Evolutionary conservation across 2,888 invertebrate genomes (phyloP), one percentile per base, ranked within the genome.

Genomic region (Drosophila flavopinicola): DNA sequence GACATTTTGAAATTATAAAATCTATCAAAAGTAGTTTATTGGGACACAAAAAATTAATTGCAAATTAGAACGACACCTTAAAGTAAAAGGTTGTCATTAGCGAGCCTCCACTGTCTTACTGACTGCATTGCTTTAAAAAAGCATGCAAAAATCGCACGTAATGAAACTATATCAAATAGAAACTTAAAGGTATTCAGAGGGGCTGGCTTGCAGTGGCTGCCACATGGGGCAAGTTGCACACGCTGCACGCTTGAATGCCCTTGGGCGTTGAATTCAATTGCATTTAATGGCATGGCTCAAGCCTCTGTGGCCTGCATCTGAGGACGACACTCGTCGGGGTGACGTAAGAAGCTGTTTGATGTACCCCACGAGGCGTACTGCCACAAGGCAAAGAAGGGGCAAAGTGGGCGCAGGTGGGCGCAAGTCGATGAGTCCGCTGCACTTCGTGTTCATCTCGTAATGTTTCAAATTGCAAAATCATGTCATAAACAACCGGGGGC

Each of bases 401-500:
- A n/a, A 52, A 52, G 64, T 33, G 63, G 44, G 24, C 30, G 33
- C 42, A 9, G 25, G 47, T 10, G 17, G 13, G 9, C 17, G 13
- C 15, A 37, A 20, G 27, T 17, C 30, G 57, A 41, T 38, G 52
- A 48, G 32, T n/a, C n/a, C 44, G 17, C 33, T 32, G 32, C 30
- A 23, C 32, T 15, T 37, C 44, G 38, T 59, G 66, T 72, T 73
- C 72, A 66, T 69, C 71, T 68, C 70, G 78, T 80, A 76, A 85
- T 80, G 59, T 66, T 66, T 59, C 68, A 83, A 83, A 83, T 83
- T 71, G 83, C 67, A 78, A 80, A 87, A 77, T 75, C 88, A 87
- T 88, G 88, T 88, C 80, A 80, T 76, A 84, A 78, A 74, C 71
- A 60, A 69, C 88, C 82, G 44, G 48, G 35, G 83, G 69, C 44